phyloP scores from a whole-genome alignment of 2,113 vertebrate genomes.

The Esox niger region DNA sequence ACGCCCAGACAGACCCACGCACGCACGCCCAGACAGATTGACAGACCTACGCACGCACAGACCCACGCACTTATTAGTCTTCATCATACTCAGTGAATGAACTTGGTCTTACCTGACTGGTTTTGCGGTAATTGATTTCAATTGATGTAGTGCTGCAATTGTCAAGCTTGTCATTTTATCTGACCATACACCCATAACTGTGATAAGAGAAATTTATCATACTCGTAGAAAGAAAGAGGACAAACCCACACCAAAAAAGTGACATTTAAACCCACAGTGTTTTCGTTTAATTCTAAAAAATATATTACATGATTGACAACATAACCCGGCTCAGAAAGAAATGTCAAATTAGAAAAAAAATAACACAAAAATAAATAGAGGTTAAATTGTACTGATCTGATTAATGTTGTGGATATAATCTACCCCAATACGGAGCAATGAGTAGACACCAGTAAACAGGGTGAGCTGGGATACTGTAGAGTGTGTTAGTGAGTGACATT shows the following conservation, averaged over 20 bases:
- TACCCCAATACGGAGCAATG: background rate
- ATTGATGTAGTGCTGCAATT: too few species aligned
- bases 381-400: slow-evolving; percentile 29
- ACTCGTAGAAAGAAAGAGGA: background rate
- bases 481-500: background rate
- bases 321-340: slow-evolving; percentile 61
- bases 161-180: too few species aligned
- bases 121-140: too few species aligned
- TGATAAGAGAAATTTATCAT: too few species aligned
- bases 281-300: slow-evolving; percentile 72
- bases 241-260: background rate
- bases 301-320: slow-evolving; percentile 69
- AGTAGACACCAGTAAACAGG: slow-evolving; percentile 16
- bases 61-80: too few species aligned
- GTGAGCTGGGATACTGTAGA: slow-evolving; percentile 15
- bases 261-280: slow-evolving; percentile 60
- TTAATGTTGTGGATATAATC: slow-evolving; percentile 17
- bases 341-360: slow-evolving; percentile 42
- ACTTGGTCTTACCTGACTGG: too few species aligned
- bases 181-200: too few species aligned
- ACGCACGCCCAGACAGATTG: too few species aligned
- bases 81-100: too few species aligned
- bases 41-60: too few species aligned
- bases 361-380: slow-evolving; percentile 52
- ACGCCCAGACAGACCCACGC: too few species aligned